Base-by-base conservation (phyloP, 2,113 vertebrate genomes). In the Campylomormyrus tamandua region DNA sequence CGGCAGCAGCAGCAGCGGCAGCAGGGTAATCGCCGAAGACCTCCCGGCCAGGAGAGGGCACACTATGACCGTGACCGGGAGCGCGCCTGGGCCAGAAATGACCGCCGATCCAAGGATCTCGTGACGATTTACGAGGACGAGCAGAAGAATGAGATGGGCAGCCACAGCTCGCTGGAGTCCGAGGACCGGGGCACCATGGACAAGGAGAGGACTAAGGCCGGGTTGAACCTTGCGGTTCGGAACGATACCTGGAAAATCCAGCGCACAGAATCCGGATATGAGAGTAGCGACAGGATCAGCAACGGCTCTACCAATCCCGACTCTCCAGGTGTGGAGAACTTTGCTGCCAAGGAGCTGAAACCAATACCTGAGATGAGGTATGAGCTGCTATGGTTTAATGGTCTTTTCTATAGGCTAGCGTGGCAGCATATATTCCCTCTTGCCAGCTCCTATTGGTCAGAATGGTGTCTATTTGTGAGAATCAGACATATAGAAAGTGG, bases 61-160 rank as follows among this genome's bases (percentile, higher is more conserved):
- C 96, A 94, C 13, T 91, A 94, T 0, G 95, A 96, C 85, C 92
- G 90, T 0, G 95, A 95, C 85, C 92, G 90, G 90, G 93, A 95
- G 50, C 93, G 83, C 45, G 91, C 91, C 0, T 95, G 96, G 96
- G 91, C 94, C 0, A 95, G 94, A 74, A 97, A 98, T 77, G 97
- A 94, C n/a, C 93, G 94, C n/a, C 96, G 96, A 92, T 96, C 96
- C 19, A 98, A 97, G 93, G 95, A 95, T 86, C 94, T 99, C 70
- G 97, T 97, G 97, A 99, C 98, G 53, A 99, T 99, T 80, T 99
- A 98, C 24, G 98, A 99, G 94, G 98, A 99, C 15, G 98, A 98
- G 93, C 95, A 95, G 49, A 97, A 95, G 92, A 96, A 96, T 0
- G 98, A 97, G 88, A 94, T 90, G 0, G 97, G 97, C 90, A 97